A percentile compares a stretch with the other conserved stretches of the same genome.
Evolutionary conservation across 2,113 vertebrate genomes (phyloP).

Genomic region (Tupaia chinensis): DNA sequence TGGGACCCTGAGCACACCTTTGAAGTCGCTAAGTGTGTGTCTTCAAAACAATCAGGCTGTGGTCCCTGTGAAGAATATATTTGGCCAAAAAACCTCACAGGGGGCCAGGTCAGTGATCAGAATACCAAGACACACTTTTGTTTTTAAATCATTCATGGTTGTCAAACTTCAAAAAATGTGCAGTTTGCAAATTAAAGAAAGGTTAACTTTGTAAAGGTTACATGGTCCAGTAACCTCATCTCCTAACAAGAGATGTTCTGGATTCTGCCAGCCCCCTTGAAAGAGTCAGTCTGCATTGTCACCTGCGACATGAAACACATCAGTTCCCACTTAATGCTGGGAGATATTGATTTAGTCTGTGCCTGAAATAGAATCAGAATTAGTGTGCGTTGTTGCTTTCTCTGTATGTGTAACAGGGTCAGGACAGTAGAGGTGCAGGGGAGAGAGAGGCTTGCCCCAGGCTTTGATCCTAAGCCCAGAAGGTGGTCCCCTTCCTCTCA

Average conservation of each 20-base stretch:
- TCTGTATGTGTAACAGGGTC: background rate
- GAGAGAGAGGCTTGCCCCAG: background rate
- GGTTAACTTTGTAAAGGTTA: background rate
- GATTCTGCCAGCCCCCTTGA: background rate
- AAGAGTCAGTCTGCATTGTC: background rate
- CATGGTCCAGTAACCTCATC: background rate
- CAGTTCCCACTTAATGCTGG: background rate
- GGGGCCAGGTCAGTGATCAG: rapidly evolving
- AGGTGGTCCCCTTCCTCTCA: too few relatives aligned
- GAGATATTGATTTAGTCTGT: background rate
- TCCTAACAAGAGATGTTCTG: background rate
- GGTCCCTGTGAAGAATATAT: rapidly evolving
- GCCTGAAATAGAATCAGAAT: background rate
- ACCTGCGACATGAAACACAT: background rate
- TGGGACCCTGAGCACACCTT: background rate
- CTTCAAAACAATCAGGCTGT: background rate
- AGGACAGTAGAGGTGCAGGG: background rate
- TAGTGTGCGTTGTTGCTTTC: background rate
- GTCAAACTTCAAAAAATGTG: background rate
- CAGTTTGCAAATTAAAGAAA: background rate
- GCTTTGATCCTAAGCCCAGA: background rate
- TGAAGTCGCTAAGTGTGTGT: background rate
- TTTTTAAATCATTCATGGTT: background rate
- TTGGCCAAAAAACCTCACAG: rapidly evolving
- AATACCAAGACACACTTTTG: background rate